phyloP scores from a whole-genome alignment of 2,888 invertebrate genomes.

The Rhorus exstirpatorius region DNA sequence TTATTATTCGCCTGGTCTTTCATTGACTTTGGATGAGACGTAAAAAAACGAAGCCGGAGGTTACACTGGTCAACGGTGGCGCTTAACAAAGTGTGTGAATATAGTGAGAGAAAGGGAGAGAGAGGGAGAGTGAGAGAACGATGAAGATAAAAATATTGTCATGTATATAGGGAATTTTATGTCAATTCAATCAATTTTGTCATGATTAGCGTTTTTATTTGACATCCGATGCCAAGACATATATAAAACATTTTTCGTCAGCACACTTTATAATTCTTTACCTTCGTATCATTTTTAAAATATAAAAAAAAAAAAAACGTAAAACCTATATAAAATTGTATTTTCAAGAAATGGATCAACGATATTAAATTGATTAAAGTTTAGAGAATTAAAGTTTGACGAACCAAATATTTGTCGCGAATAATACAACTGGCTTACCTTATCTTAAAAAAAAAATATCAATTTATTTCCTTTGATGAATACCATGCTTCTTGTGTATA shows the following conservation, averaged over 20 bases:
- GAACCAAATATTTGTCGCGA: too few species aligned
- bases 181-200: not conserved
- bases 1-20: conserved; percentile 41
- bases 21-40: conserved; percentile 55
- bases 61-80: not conserved
- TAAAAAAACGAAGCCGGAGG: conserved; percentile 27
- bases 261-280: too few species aligned
- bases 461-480: too few species aligned
- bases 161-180: not conserved
- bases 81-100: conserved; percentile 51
- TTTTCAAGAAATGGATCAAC: too few species aligned
- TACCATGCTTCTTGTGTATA: too few species aligned
- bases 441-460: too few species aligned
- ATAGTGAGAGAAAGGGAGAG: conserved; percentile 2
- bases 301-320: too few species aligned
- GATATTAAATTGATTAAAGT: too few species aligned
- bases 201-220: not conserved
- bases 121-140: not conserved
- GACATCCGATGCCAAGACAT: not conserved
- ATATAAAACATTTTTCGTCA: not conserved
- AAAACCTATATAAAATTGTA: too few species aligned
- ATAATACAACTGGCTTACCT: too few species aligned
- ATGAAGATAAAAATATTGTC: not conserved
- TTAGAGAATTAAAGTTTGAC: too few species aligned
- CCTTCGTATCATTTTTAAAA: too few species aligned